A percentile compares a stretch with the other conserved stretches of the same genome.
Evolutionary conservation across 2,113 vertebrate genomes (phyloP).

Genomic region (Murina feae): DNA sequence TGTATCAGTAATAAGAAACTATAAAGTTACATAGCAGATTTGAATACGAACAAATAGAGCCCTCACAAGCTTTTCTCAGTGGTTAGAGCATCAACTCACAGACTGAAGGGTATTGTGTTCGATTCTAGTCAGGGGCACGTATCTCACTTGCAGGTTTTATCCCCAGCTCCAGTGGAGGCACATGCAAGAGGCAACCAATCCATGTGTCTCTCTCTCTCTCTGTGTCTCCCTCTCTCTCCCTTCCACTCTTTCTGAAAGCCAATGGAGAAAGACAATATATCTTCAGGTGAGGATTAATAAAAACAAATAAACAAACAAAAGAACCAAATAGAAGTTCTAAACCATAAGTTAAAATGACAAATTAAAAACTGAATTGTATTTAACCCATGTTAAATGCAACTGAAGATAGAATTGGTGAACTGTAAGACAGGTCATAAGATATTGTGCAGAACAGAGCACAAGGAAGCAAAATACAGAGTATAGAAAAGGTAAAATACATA

Average conservation of each 20-base stretch:
- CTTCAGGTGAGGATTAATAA: too few relatives aligned
- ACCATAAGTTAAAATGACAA: not conserved
- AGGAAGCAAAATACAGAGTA: not conserved
- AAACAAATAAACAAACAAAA: not conserved
- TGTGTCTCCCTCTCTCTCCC: too few relatives aligned
- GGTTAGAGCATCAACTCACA: too few relatives aligned
- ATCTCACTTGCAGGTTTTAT: too few relatives aligned
- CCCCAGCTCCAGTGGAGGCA: too few relatives aligned
- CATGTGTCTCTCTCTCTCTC: too few relatives aligned
- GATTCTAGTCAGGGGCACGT: too few relatives aligned
- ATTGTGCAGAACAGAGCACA: not conserved
- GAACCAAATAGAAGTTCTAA: not conserved
- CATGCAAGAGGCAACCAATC: too few relatives aligned
- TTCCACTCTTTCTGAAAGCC: too few relatives aligned
- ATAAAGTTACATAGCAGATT: not conserved
- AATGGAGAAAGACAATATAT: too few relatives aligned
- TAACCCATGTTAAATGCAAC: not conserved
- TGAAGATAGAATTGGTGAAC: not conserved
- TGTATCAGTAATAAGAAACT: not conserved
- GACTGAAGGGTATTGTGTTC: too few relatives aligned
- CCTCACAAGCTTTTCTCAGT: too few relatives aligned
- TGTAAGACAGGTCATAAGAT: not conserved
- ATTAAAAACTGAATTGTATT: not conserved
- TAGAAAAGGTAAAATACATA: not conserved
- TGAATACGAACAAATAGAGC: not conserved